Evolutionary conservation across 2,113 vertebrate species (phyloP), one percentile per base, ranked within the genome.

Genomic region (Sander vitreus): DNA sequence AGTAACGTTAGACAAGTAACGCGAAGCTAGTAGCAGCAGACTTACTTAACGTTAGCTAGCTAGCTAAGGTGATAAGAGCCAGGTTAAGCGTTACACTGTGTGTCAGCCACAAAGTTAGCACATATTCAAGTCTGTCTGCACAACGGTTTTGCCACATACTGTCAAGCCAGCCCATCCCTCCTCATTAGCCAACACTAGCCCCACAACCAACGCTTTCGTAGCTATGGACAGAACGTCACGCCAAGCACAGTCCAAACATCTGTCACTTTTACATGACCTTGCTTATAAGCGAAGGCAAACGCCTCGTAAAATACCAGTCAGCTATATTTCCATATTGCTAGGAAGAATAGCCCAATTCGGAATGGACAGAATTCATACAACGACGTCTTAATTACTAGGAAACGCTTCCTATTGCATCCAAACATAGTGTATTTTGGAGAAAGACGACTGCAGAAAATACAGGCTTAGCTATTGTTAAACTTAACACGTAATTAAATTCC

Each of bases 131-230:
- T 18, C 33, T n/a, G 5, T 13, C n/a, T 27, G 19, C 27, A 36
- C 25, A 23, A 43, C 15, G 64, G 59, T 68, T 71, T 55, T 3
- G 45, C 6, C 25, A 19, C 68, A 66, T 2, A 14, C 15, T 48
- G 77, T 65, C 54, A 78, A 30, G 48, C 50, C 64, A 62, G 69
- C 69, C 59, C 66, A 79, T 21, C 78, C 66, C 53, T 86, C 59
- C 30, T 50, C 18, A 51, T 71, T 84, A 74, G 69, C 85, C n/a
- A 51, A 9, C 67, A 54, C 36, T 60, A 30, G 68, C 48, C 7
- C 11, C 21, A 8, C 53, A 25, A 55, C 15, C 1, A 54, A 25
- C 36, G 71, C 69, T 33, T 36, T 63, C 11, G 13, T 64, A 47
- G 36, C n/a, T 12, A 57, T 19, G 21, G 43, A 12, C 18, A 64